A percentile compares a stretch with the other conserved stretches of the same genome.
These are phyloP conservation scores for Lutjanus campechanus DNA, from an alignment of 2,797 vertebrate species.

Conservation along the genomic window DNA sequence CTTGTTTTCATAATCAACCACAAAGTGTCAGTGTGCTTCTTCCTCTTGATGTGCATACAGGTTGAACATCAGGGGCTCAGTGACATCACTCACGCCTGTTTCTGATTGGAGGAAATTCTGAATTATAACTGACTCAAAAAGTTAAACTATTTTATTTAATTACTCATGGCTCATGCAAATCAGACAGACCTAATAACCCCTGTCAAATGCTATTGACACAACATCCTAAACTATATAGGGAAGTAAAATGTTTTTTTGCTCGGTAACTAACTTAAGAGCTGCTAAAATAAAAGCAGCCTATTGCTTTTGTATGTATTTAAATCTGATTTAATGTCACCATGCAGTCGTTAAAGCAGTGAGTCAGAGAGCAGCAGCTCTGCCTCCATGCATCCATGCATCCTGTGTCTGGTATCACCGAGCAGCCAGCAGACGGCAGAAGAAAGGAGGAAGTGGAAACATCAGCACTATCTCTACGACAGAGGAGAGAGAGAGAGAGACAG, in stretches of 20 bases:
- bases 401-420: constrained; percentile 54
- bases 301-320: neutral
- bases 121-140: neutral
- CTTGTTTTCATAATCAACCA: neutral
- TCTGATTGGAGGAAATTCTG: constrained; percentile 13
- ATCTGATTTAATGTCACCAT: neutral
- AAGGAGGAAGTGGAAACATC: constrained; percentile 89
- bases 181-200: neutral
- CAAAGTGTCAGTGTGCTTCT: neutral
- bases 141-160: neutral
- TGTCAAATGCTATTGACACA: no score
- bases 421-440: constrained; percentile 85
- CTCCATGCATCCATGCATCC: constrained; percentile 15
- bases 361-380: constrained; percentile 6
- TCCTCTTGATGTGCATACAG: neutral
- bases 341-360: neutral
- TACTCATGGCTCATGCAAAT: neutral
- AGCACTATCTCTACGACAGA: constrained; percentile 74
- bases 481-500: constrained; percentile 44
- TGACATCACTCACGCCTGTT: neutral
- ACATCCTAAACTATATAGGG: no score
- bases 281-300: neutral
- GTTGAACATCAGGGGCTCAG: neutral
- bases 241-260: neutral
- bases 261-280: neutral